Conservation (phyloP, 2,113 vertebrate genomes). For the Rattus rattus region DNA sequence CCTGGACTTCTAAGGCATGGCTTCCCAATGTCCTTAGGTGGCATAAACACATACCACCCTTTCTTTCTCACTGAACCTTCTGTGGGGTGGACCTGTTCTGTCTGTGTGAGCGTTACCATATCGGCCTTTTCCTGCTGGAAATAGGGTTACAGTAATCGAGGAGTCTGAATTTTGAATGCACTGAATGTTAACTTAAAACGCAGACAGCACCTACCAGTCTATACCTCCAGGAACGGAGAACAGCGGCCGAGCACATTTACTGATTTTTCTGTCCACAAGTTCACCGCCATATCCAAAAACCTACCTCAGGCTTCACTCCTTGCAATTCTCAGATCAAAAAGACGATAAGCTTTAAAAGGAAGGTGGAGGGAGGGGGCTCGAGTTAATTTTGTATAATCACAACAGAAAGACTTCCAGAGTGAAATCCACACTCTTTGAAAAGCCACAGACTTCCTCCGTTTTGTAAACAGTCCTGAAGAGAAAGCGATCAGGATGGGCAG, state of each 20-base stretch:
- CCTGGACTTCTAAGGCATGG: background rate
- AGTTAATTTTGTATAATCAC: constrained; percentile 60
- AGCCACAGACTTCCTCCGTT: constrained; percentile 62
- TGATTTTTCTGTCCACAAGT: background rate
- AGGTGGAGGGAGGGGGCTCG: background rate
- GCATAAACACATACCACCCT: background rate
- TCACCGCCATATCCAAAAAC: background rate
- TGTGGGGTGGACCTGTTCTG: background rate
- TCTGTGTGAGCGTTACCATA: background rate
- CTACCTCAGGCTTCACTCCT: background rate
- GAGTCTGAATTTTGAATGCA: constrained; percentile 3
- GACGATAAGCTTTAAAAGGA: constrained; percentile 27
- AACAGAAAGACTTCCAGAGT: constrained; percentile 52
- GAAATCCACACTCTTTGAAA: constrained; percentile 73
- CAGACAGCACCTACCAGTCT: background rate
- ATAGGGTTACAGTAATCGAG: background rate
- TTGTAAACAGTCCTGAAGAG: constrained; percentile 66
- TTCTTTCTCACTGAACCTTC: constrained; percentile 25
- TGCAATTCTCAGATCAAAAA: constrained; percentile 53
- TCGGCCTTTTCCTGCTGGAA: background rate
- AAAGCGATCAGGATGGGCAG: constrained; percentile 51
- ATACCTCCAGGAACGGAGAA: background rate
- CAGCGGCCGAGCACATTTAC: background rate
- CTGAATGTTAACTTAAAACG: background rate
- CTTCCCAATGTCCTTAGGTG: background rate